Base-by-base conservation (phyloP, 2,888 invertebrate species). In the Microctonus hyperodae region DNA sequence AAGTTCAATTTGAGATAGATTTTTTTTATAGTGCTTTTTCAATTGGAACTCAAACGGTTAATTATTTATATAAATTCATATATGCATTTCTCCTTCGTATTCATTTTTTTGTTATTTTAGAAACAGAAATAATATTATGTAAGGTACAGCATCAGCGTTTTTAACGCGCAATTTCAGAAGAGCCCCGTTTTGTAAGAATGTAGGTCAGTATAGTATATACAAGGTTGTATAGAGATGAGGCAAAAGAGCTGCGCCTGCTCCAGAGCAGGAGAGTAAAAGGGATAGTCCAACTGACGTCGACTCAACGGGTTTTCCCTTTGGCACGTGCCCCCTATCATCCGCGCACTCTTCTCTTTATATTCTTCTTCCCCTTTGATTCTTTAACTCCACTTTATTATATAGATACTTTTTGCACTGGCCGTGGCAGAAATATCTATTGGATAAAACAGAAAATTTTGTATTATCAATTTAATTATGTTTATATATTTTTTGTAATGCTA, bases 141-240 rank as follows among this genome's bases (percentile, higher is more conserved):
- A 28, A 28, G 7, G 28, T 28, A 28, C 7, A 28, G 28, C 3
- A 5, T 7, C 7, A 28, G 3, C 3, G 28, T 65, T 67, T 60
- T 66, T 69, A 56, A 64, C 64, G 53, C 67, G 62, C 64, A 67
- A 66, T 64, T 64, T 66, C 65, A 69, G 74, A 73, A 73, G 76
- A 79, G 76, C 82, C 81, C 81, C 78, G 81, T 79, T 81, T 80
- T 77, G 74, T 74, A 70, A 74, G 78, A 82, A 83, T 82, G 82
- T 83, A 83, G 82, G 82, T 82, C 82, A 82, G 82, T 83, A 33
- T 33, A 33, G 55, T n/a, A 31, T 31, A 78, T 81, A 78, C 78
- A 81, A 82, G 79, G 74, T 77, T 75, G 77, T 78, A 79, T 55
- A 33, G 31, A 31, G 55, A n/a, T n/a, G 78, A 77, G 81, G 81